Evolutionary conservation across 1,140 invertebrate genomes (phyloP).

Genomic region (Drosophila grimshawi): DNA sequence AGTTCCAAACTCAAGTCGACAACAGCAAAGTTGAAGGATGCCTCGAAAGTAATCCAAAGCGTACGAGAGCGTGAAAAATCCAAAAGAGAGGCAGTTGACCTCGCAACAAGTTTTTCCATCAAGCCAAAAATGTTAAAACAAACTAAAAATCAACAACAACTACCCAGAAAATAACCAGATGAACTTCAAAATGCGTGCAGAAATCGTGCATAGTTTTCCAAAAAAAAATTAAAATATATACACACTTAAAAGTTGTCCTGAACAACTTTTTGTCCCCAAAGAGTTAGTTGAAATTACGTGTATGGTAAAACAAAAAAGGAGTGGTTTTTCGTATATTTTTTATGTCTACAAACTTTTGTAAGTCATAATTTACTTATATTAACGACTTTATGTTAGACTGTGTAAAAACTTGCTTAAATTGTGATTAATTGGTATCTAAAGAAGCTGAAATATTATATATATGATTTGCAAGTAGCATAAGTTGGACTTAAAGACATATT

Average conservation of each 20-base stretch:
- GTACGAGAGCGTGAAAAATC: conserved; percentile 72
- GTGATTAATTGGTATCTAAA: too few relatives aligned
- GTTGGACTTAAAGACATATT: too few relatives aligned
- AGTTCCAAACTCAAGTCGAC: conserved; percentile 23
- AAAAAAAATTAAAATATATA: conserved; percentile 21
- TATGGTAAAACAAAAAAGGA: neutral
- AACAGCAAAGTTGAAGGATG: conserved; percentile 73
- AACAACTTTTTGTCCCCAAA: conserved; percentile 56
- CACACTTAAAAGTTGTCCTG: conserved; percentile 59
- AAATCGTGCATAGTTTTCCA: conserved; percentile 56
- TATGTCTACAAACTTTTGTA: neutral
- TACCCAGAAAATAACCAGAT: conserved; percentile 38
- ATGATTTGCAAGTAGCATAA: too few relatives aligned
- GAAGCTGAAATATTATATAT: too few relatives aligned
- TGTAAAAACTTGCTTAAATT: too few relatives aligned
- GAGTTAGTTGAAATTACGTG: neutral
- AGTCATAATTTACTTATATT: too few relatives aligned
- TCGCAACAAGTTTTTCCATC: conserved; percentile 73
- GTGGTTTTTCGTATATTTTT: neutral
- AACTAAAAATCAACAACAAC: conserved; percentile 28
- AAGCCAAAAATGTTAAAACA: conserved; percentile 34
- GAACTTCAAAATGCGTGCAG: conserved; percentile 78
- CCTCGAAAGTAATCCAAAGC: conserved; percentile 65
- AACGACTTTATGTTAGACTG: too few relatives aligned
- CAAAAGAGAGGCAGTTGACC: conserved; percentile 78